phyloP scores from a whole-genome alignment of 1,140 invertebrate species.

The Idris sp. region DNA sequence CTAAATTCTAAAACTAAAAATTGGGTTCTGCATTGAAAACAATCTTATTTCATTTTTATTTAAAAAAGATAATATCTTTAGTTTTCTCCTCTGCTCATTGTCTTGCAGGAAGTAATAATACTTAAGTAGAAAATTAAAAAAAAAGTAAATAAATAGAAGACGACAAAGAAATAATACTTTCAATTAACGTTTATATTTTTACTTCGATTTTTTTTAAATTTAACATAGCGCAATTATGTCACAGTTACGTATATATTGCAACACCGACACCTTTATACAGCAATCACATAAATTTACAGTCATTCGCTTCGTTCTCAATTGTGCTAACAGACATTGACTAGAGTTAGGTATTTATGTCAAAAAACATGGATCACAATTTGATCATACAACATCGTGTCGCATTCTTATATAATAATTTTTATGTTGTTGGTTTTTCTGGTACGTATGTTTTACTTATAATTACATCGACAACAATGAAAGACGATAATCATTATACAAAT shows the following conservation, averaged over 20 bases:
- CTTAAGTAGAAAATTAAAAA: no score
- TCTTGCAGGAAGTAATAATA: no score
- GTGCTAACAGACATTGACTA: constrained; percentile 37
- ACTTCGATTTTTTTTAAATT: constrained; percentile 41
- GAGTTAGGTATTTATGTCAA: constrained; percentile 41
- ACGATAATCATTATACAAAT: constrained; percentile 39
- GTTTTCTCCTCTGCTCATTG: no score
- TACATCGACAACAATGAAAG: constrained; percentile 35
- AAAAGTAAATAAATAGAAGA: no score
- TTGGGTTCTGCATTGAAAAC: no score
- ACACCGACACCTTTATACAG: constrained; percentile 30
- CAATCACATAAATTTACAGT: constrained; percentile 19
- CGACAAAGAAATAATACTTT: no score
- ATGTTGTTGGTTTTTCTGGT: constrained; percentile 2
- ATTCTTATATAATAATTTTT: constrained; percentile 5
- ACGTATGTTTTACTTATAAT: constrained; percentile 31
- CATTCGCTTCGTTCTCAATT: constrained; percentile 3
- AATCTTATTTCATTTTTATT: no score
- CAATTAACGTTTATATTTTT: constrained; percentile 26
- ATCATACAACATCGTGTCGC: constrained; percentile 15
- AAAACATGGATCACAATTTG: constrained; percentile 27
- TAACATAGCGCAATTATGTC: constrained; percentile 30
- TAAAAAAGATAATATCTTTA: no score
- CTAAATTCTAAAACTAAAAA: no score
- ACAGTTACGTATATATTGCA: constrained; percentile 40